These are phyloP conservation scores for Ceratitis capitata DNA, from an alignment of 1,140 invertebrate genomes.

Conservation along the genomic window DNA sequence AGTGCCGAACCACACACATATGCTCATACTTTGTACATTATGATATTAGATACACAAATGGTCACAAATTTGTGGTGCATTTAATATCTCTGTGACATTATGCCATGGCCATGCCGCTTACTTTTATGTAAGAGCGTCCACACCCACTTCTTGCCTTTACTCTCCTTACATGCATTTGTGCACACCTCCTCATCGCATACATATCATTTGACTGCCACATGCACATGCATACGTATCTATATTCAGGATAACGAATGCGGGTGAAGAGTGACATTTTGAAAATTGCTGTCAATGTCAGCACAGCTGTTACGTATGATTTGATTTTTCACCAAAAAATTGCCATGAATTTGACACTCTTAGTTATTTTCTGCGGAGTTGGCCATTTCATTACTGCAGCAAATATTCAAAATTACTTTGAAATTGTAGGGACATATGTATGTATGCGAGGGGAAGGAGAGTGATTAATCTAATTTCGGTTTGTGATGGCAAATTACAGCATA, in stretches of 20 bases:
- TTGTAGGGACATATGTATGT: background rate
- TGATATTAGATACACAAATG: background rate
- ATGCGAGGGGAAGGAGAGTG: background rate
- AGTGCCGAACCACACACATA: background rate
- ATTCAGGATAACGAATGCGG: too few species aligned
- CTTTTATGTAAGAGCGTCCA: background rate
- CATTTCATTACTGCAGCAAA: background rate
- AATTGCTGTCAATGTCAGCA: slow-evolving; percentile 10
- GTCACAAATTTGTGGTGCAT: background rate
- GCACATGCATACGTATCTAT: background rate
- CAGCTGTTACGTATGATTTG: slow-evolving; percentile 34
- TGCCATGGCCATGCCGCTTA: background rate
- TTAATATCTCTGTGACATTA: slow-evolving; percentile 5
- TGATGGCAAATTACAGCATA: background rate
- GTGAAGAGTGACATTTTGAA: background rate
- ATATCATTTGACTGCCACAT: background rate
- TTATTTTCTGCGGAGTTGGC: background rate
- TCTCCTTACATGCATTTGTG: too few species aligned
- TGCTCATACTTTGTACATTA: background rate
- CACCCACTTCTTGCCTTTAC: background rate
- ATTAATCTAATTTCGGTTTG: background rate
- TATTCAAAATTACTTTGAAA: background rate
- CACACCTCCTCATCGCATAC: too few species aligned
- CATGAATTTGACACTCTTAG: slow-evolving; percentile 17
- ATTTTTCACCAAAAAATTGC: slow-evolving; percentile 21